Conservation (phyloP, 2,113 vertebrate species). For the Gnathonemus echidnorhynchus region DNA sequence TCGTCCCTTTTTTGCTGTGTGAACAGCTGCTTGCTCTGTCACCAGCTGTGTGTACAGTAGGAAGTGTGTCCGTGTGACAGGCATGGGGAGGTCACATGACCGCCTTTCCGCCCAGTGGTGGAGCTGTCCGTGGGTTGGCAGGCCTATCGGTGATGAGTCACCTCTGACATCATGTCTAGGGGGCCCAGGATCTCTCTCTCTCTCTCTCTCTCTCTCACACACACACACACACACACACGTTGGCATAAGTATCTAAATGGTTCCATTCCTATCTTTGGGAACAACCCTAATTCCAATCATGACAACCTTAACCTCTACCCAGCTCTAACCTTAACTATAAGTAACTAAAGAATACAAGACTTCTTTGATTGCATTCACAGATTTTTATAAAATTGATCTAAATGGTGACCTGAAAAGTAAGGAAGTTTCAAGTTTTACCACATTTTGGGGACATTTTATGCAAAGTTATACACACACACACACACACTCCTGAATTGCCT, state of each 20-base stretch:
- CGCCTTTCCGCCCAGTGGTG: not conserved
- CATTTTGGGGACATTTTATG: too few species aligned
- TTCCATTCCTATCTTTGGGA: too few species aligned
- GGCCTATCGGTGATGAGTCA: constrained; percentile 28
- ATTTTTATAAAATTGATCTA: too few species aligned
- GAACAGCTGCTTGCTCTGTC: constrained; percentile 19
- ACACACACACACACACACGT: not conserved
- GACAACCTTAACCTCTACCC: too few species aligned
- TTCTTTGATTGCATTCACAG: too few species aligned
- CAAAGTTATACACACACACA: not conserved
- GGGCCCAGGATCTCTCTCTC: not conserved
- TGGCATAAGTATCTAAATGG: too few species aligned
- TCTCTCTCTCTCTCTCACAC: not conserved
- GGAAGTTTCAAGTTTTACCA: too few species aligned
- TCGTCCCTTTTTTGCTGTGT: constrained; percentile 8
- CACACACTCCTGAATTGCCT: not conserved
- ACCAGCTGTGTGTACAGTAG: constrained; percentile 21
- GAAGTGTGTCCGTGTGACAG: constrained; percentile 9
- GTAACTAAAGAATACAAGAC: too few species aligned
- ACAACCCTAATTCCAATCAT: too few species aligned
- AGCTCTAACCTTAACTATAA: too few species aligned
- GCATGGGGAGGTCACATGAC: constrained; percentile 22
- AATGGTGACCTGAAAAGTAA: too few species aligned
- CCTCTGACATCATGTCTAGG: constrained; percentile 36
- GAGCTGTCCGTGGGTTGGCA: not conserved